These are phyloP conservation scores for Ptychodera flava DNA, from an alignment of 35 echinoderm and acorn worm genomes.

Conservation along the genomic window DNA sequence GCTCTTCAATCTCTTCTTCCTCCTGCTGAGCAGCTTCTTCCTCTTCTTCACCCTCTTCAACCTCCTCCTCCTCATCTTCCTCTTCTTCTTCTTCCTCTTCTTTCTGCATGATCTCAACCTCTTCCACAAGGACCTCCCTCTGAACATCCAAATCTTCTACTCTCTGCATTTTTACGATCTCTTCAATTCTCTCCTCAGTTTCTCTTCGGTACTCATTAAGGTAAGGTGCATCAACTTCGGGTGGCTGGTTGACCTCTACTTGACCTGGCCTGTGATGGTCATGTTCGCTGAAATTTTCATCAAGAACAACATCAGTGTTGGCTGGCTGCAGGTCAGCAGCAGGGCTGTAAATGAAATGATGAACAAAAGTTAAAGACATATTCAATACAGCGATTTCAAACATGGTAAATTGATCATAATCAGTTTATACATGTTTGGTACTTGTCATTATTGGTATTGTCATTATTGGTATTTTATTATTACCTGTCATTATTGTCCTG, in stretches of 20 bases:
- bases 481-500: too few species aligned
- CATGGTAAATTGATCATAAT: too few species aligned
- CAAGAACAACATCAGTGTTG: constrained; percentile 66
- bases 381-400: neutral
- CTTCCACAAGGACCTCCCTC: constrained; percentile 73
- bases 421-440: too few species aligned
- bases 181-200: neutral
- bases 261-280: constrained; percentile 32
- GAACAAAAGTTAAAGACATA: neutral
- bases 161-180: neutral
- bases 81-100: constrained; percentile 50
- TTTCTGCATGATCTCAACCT: constrained; percentile 73
- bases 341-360: constrained; percentile 29
- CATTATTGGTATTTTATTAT: too few species aligned
- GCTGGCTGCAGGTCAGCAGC: constrained; percentile 33
- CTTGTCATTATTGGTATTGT: too few species aligned
- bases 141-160: constrained; percentile 47
- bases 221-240: neutral
- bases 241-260: neutral
- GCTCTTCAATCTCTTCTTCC: neutral
- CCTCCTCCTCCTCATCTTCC: constrained; percentile 45
- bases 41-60: constrained; percentile 25
- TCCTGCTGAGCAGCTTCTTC: constrained; percentile 27
- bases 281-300: constrained; percentile 67
- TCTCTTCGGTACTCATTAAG: neutral